Percentiles rank a stretch among this genome's conserved stretches.
These are phyloP conservation scores for Acanthisitta chloris DNA, from an alignment of 2,113 vertebrate species.

Conservation along the genomic window DNA sequence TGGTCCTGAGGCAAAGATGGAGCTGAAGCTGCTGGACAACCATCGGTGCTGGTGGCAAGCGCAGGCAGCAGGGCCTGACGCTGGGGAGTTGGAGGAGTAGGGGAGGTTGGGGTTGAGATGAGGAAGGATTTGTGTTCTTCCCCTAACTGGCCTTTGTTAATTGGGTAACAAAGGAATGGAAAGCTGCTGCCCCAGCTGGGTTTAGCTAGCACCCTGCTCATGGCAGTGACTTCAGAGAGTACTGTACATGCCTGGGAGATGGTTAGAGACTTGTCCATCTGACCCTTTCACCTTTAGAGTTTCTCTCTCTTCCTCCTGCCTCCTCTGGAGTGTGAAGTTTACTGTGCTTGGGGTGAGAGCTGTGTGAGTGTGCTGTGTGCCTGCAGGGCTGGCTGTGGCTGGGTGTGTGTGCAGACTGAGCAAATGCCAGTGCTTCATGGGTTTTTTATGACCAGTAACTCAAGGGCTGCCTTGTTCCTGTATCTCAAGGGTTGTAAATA, in stretches of 20 bases:
- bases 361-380: neutral
- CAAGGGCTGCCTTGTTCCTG: slow-evolving; percentile 90
- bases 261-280: neutral
- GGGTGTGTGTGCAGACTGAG: neutral
- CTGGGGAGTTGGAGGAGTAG: neutral
- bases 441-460: slow-evolving; percentile 76
- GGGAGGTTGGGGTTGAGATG: neutral
- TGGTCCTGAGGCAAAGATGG: slow-evolving; percentile 12
- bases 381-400: neutral
- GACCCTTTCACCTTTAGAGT: neutral
- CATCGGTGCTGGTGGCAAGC: slow-evolving; percentile 29
- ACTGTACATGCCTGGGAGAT: neutral
- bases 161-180: neutral
- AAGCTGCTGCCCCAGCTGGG: neutral
- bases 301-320: slow-evolving; percentile 42
- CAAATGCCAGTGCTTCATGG: slow-evolving; percentile 74
- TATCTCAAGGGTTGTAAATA: slow-evolving; percentile 82
- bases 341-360: neutral
- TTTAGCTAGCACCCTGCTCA: neutral
- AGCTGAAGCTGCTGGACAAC: neutral
- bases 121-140: neutral
- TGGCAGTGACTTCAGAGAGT: neutral
- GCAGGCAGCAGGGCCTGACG: slow-evolving; percentile 16
- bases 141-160: neutral
- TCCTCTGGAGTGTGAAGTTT: slow-evolving; percentile 14